These are phyloP conservation scores for Lophius piscatorius DNA, from an alignment of 2,113 vertebrate species.

Conservation along the genomic window DNA sequence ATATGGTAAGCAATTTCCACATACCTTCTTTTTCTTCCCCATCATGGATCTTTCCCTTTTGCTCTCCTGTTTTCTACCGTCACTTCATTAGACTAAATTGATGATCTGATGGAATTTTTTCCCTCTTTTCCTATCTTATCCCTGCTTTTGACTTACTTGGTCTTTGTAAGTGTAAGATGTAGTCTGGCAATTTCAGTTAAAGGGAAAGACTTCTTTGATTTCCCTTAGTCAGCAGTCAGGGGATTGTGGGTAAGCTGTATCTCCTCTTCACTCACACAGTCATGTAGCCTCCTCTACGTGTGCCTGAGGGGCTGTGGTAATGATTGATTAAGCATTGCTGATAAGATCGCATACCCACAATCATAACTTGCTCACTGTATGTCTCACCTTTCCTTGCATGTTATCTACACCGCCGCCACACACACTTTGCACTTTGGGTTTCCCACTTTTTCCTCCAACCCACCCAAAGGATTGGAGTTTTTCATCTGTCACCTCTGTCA, in stretches of 20 bases:
- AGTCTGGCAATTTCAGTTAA: background rate
- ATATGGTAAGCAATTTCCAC: constrained; percentile 33
- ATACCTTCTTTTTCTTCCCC: constrained; percentile 14
- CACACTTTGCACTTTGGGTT: constrained; percentile 31
- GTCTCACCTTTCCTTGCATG: constrained; percentile 9
- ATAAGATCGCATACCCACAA: constrained; percentile 29
- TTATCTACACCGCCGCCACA: constrained; percentile 27
- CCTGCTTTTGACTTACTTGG: constrained; percentile 16
- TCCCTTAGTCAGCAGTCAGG: constrained; percentile 29
- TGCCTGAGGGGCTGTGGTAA: constrained; percentile 33
- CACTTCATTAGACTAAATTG: constrained; percentile 53
- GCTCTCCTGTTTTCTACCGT: constrained; percentile 33
- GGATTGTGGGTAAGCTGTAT: constrained; percentile 5
- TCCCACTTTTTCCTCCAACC: constrained; percentile 21
- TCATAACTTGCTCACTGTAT: constrained; percentile 8
- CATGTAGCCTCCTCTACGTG: constrained; percentile 22
- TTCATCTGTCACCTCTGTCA: constrained; percentile 50
- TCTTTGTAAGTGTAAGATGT: constrained; percentile 31
- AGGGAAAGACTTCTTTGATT: constrained; percentile 35
- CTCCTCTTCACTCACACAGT: constrained; percentile 5
- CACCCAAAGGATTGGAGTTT: constrained; percentile 38
- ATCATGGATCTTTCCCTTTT: constrained; percentile 27
- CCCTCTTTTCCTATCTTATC: constrained; percentile 28
- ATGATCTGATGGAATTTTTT: constrained; percentile 28
- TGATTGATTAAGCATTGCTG: constrained; percentile 44